Conservation (phyloP, 2,113 vertebrate species). For the Elgaria multicarinata region DNA sequence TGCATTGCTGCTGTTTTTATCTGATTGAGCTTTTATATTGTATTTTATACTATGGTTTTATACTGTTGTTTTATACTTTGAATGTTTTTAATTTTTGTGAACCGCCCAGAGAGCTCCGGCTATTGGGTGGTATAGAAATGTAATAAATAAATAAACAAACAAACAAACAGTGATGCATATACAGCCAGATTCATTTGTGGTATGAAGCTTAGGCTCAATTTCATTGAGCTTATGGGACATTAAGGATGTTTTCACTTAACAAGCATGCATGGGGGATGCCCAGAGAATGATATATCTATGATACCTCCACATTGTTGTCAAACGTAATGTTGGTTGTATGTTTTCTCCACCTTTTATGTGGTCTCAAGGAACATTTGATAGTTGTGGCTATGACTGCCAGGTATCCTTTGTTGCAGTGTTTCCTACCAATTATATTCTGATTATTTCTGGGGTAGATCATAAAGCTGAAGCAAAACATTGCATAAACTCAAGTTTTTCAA, state of each 20-base stretch:
- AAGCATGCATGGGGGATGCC: background rate
- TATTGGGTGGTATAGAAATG: too few relatives aligned
- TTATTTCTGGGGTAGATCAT: background rate
- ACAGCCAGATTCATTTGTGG: background rate
- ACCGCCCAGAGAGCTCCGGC: too few relatives aligned
- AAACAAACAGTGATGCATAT: too few relatives aligned
- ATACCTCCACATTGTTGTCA: background rate
- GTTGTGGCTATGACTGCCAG: background rate
- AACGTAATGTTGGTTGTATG: background rate
- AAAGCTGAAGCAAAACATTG: background rate
- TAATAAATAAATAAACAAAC: too few relatives aligned
- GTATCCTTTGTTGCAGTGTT: background rate
- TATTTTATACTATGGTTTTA: too few relatives aligned
- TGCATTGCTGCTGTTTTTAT: too few relatives aligned
- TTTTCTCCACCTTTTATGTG: background rate
- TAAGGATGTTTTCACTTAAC: background rate
- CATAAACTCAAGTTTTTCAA: background rate
- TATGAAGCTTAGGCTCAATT: background rate
- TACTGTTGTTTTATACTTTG: too few relatives aligned
- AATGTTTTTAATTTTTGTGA: too few relatives aligned
- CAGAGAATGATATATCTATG: background rate
- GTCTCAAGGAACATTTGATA: background rate
- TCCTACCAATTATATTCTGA: background rate
- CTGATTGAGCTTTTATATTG: too few relatives aligned
- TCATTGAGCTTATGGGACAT: background rate